Percentiles rank a stretch among this genome's conserved stretches.
Conservation (phyloP, 2,113 vertebrate species). For the Syngnathus typhle region DNA sequence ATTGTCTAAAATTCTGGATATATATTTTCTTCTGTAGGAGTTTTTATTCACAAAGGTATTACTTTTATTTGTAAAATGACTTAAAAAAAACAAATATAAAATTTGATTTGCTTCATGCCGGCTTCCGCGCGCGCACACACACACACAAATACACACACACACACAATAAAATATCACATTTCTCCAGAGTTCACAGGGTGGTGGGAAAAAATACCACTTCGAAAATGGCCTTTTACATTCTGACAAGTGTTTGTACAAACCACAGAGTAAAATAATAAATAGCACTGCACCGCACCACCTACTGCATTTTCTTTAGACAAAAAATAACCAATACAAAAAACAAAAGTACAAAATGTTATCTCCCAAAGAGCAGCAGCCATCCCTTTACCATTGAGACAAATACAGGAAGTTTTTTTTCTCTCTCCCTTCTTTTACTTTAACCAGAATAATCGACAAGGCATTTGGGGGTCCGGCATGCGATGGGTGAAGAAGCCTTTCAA, state of each 20-base stretch:
- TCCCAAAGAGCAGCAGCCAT: constrained; percentile 59
- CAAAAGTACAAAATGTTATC: constrained; percentile 45
- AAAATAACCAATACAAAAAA: constrained; percentile 18
- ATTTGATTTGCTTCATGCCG: constrained; percentile 67
- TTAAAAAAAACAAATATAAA: constrained; percentile 69
- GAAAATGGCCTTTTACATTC: constrained; percentile 82
- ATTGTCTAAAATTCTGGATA: constrained; percentile 92
- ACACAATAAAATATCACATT: constrained; percentile 73
- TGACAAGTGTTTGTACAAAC: constrained; percentile 77
- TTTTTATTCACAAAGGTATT: constrained; percentile 68
- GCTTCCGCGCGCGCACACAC: constrained; percentile 48
- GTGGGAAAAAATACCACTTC: constrained; percentile 60
- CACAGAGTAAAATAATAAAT: constrained; percentile 89
- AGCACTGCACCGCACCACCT: constrained; percentile 74
- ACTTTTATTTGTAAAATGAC: constrained; percentile 61
- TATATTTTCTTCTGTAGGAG: constrained; percentile 70
- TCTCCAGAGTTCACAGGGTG: constrained; percentile 68
- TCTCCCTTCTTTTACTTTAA: constrained; percentile 21
- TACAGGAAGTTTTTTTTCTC: constrained; percentile 38
- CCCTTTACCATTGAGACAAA: constrained; percentile 64
- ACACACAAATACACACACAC: constrained; percentile 52
- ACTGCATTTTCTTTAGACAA: constrained; percentile 56
- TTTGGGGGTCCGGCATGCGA: background rate
- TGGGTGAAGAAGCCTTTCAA: too few species aligned
- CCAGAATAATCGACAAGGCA: background rate